These are phyloP conservation scores for Abrostola triplasia DNA, from an alignment of 2,888 invertebrate species.

Conservation along the genomic window DNA sequence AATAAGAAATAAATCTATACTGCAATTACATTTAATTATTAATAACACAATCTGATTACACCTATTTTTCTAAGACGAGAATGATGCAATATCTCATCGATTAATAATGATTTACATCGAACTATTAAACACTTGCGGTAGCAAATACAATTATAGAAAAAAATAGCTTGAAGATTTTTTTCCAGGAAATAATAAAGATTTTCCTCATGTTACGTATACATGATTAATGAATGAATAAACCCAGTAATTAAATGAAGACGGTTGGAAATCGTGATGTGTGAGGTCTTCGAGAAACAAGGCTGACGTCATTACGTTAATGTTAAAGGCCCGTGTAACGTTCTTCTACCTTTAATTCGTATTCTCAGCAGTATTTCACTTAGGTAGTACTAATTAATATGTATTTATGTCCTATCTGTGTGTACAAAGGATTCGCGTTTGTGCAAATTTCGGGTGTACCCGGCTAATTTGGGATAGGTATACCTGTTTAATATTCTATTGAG, in stretches of 20 bases:
- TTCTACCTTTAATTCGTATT: constrained; percentile 14
- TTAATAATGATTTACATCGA: too few relatives aligned
- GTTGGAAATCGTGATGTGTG: constrained; percentile 34
- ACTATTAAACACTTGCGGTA: too few relatives aligned
- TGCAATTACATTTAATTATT: too few relatives aligned
- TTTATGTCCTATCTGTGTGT: background rate
- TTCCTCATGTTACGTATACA: constrained; percentile 9
- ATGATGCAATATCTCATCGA: too few relatives aligned
- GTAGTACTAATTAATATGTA: background rate
- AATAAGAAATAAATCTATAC: too few relatives aligned
- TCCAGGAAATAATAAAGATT: constrained; percentile 24
- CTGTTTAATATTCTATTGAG: too few relatives aligned
- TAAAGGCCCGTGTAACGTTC: constrained; percentile 3
- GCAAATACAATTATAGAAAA: constrained; percentile 13
- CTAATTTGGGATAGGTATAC: too few relatives aligned
- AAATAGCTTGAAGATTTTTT: constrained; percentile 3
- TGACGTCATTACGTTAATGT: constrained; percentile 27
- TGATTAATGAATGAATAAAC: constrained; percentile 18
- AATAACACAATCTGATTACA: too few relatives aligned
- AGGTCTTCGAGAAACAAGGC: constrained; percentile 25
- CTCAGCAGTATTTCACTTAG: constrained; percentile 4
- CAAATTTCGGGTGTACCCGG: background rate
- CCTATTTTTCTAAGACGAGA: too few relatives aligned
- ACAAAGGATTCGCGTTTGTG: background rate
- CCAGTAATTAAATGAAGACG: constrained; percentile 23